Base-by-base conservation (phyloP, 2,113 vertebrate genomes). In the Strigops habroptila region DNA sequence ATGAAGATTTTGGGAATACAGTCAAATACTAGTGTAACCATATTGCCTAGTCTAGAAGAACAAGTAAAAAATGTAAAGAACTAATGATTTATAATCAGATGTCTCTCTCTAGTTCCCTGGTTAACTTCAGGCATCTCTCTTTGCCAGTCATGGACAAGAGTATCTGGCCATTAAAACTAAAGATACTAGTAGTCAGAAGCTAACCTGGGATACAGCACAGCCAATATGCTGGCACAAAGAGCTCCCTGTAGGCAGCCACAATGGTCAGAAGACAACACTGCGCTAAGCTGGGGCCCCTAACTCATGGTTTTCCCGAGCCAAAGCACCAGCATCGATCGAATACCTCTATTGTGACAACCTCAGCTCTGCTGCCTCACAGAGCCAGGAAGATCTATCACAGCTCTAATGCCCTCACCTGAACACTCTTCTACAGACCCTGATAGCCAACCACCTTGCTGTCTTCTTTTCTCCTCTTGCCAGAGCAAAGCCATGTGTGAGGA, bases 171-270 rank as follows among this genome's bases (percentile, higher is more conserved):
- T 63, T 78, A 59, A 74, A 83, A 53, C 4, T 9, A 18, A 48
- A 75, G 22, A 24, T 43, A 51, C 33, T 14, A 59, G 6, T 5
- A 49, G 14, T 48, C 37, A 88, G 51, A 76, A 90, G 21, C 17
- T 23, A 39, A 37, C 17, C 28, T 69, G 52, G 44, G 41, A 69
- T 31, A 55, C 3, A 64, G n/a, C 0, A 0, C 2, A 2, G 62
- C 33, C 73, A 70, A 41, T 0, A 4, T 13, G 22, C 18, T 7
- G 4, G 27, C 11, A 13, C 24, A 52, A 81, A 86, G 46, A 77
- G 18, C 25, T 55, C 37, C 65, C 19, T 43, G 28, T 17, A 64
- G 43, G 44, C 33, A 71, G 27, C 22, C 68, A 49, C 1, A 1
- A 30, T 21, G 28, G 30, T 46, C 48, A 13, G 44, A 63, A 81